These are phyloP conservation scores for Halictus rubicundus DNA, from an alignment of 1,140 invertebrate species.

Conservation along the genomic window DNA sequence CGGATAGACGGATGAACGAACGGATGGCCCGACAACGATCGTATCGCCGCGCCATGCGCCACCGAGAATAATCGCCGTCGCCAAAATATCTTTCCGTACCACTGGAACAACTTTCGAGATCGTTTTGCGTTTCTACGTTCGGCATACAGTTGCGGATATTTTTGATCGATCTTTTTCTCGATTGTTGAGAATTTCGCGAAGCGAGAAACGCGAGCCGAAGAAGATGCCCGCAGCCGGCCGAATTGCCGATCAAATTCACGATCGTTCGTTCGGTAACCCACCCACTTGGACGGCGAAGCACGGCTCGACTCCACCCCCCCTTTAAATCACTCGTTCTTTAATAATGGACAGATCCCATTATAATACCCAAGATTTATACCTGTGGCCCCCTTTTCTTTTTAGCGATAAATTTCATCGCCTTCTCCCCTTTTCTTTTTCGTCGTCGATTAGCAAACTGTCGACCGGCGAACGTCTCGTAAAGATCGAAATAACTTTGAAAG, in stretches of 20 bases:
- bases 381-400: conserved; percentile 79
- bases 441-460: conserved; percentile 70
- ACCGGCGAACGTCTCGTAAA: conserved; percentile 46
- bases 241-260: conserved; percentile 79
- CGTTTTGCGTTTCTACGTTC: too few species aligned
- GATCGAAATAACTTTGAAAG: not conserved
- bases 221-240: conserved; percentile 47
- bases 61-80: not conserved
- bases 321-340: conserved; percentile 82
- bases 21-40: not conserved
- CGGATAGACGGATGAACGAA: not conserved
- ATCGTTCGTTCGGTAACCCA: conserved; percentile 71
- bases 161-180: not conserved
- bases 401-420: conserved; percentile 78
- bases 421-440: conserved; percentile 55
- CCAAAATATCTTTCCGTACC: not conserved
- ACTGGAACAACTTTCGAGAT: not conserved
- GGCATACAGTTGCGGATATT: too few species aligned
- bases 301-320: conserved; percentile 76
- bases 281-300: conserved; percentile 72
- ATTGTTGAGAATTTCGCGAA: not conserved
- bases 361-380: conserved; percentile 81
- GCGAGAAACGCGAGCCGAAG: conserved; percentile 24
- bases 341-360: conserved; percentile 82
- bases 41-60: not conserved